Conservation (phyloP, 1,140 invertebrate genomes). For the Dendroctonus valens region DNA sequence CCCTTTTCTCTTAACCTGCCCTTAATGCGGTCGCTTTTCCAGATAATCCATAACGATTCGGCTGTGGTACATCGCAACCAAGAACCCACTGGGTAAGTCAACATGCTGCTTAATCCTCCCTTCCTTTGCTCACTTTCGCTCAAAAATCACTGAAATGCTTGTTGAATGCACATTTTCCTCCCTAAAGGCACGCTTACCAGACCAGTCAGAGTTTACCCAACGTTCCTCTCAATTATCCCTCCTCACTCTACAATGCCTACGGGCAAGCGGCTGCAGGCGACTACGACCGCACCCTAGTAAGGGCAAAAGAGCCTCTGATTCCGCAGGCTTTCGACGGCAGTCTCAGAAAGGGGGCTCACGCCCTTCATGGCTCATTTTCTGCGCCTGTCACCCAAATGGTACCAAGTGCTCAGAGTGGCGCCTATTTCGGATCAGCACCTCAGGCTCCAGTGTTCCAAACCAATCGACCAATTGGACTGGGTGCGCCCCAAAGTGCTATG, state of each 20-base stretch:
- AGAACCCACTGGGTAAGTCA: slow-evolving; percentile 45
- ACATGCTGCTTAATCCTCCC: no score
- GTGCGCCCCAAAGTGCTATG: no score
- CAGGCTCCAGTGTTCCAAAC: no score
- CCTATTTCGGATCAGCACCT: no score
- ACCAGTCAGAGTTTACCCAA: background rate
- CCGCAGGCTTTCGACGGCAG: slow-evolving; percentile 17
- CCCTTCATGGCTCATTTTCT: no score
- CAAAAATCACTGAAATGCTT: background rate
- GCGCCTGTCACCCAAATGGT: no score
- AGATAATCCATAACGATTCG: slow-evolving; percentile 51
- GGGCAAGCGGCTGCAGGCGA: background rate
- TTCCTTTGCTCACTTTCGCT: slow-evolving; percentile 9
- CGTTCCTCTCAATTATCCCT: no score
- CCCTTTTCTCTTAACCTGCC: background rate
- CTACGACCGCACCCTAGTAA: background rate
- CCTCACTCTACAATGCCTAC: background rate
- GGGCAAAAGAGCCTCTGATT: slow-evolving; percentile 7
- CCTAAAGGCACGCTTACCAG: background rate
- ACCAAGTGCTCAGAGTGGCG: no score
- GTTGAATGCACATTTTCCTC: background rate
- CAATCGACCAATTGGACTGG: no score
- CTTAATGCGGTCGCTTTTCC: slow-evolving; percentile 18
- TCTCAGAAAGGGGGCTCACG: slow-evolving; percentile 3
- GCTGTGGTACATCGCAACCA: slow-evolving; percentile 39